These are phyloP conservation scores for Drosophila neocordata DNA, from an alignment of 1,140 invertebrate genomes.

Conservation along the genomic window DNA sequence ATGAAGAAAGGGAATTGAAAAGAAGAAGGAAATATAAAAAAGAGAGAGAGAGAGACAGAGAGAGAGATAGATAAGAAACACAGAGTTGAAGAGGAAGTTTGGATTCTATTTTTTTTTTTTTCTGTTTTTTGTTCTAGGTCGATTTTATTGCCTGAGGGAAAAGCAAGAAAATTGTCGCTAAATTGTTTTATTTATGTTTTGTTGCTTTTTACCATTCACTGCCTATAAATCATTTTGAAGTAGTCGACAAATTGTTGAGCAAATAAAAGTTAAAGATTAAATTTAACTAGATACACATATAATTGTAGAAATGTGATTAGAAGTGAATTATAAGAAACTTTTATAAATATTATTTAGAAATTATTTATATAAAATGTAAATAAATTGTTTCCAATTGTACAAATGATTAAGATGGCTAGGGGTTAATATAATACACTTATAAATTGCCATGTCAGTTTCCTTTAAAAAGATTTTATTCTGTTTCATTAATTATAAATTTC, in stretches of 20 bases:
- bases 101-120: conserved; percentile 2
- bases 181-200: conserved; percentile 39
- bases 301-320: no score
- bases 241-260: neutral
- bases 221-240: neutral
- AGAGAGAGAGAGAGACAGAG: neutral
- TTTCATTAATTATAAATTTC: neutral
- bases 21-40: neutral
- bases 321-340: no score
- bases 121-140: conserved; percentile 1
- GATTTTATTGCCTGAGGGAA: conserved; percentile 15
- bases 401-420: no score
- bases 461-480: neutral
- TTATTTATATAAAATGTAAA: no score
- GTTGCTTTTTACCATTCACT: conserved; percentile 5
- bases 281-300: no score
- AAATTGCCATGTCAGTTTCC: neutral
- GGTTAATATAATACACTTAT: no score
- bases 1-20: no score
- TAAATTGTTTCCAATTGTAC: no score
- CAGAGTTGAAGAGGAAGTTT: conserved; percentile 32
- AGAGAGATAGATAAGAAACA: neutral
- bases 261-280: neutral
- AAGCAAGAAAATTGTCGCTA: conserved; percentile 27
- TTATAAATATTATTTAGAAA: no score